phyloP scores from a whole-genome alignment of 2,888 invertebrate species.

The Pheosia tremula region DNA sequence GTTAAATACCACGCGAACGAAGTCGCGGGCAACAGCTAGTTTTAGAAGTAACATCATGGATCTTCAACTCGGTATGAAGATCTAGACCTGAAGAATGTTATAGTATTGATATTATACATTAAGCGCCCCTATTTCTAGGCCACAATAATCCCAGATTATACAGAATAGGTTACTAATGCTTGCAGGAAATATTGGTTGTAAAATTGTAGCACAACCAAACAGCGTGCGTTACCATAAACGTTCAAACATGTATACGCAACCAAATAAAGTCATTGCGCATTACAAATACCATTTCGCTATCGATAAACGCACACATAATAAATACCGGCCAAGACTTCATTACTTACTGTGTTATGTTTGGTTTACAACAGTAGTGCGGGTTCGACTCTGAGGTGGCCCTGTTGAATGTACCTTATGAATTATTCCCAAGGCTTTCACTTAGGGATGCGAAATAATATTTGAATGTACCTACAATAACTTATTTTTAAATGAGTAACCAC shows the following conservation, averaged over 20 bases:
- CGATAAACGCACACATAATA: slow-evolving; percentile 53
- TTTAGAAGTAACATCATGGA: no score
- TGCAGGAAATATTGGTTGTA: not conserved
- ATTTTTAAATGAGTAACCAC: no score
- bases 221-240: not conserved
- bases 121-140: no score
- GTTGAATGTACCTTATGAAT: slow-evolving; percentile 58
- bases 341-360: slow-evolving; percentile 56
- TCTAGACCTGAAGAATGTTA: no score
- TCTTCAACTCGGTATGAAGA: no score
- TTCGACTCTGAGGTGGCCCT: slow-evolving; percentile 59
- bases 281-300: slow-evolving; percentile 55
- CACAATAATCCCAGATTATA: no score
- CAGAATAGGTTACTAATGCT: not conserved
- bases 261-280: slow-evolving; percentile 50
- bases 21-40: no score
- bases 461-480: not conserved
- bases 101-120: no score
- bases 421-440: slow-evolving; percentile 43
- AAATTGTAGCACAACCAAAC: not conserved
- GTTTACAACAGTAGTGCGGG: slow-evolving; percentile 55
- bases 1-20: no score
- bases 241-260: slow-evolving; percentile 8
- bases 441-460: slow-evolving; percentile 15
- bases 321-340: slow-evolving; percentile 47